These are phyloP conservation scores for Hesperophylax magnus DNA, from an alignment of 1,140 invertebrate genomes.

Conservation along the genomic window DNA sequence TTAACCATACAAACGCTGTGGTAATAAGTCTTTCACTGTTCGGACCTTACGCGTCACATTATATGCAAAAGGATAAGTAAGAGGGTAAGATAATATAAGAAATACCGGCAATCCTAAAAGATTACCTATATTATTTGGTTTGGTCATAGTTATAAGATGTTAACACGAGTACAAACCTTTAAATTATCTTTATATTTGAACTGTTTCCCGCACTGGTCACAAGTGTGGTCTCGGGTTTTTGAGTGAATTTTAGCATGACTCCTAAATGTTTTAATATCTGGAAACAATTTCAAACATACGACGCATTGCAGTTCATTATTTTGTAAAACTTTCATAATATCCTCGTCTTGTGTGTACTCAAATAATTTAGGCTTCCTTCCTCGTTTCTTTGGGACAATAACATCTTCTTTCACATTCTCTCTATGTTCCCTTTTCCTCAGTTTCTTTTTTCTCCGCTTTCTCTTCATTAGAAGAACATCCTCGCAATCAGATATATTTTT, in stretches of 20 bases:
- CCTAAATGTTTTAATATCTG: conserved; percentile 41
- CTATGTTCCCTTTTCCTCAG: conserved; percentile 2
- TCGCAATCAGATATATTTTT: conserved; percentile 35
- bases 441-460: conserved; percentile 36
- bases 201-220: conserved; percentile 53
- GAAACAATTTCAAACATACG: conserved; percentile 42
- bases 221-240: conserved; percentile 48
- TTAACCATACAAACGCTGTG: too few species aligned
- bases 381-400: conserved; percentile 30
- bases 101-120: too few species aligned
- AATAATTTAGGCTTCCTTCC: conserved; percentile 42
- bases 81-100: too few species aligned
- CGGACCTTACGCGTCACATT: too few species aligned
- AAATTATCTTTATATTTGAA: conserved; percentile 56
- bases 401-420: neutral
- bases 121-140: too few species aligned
- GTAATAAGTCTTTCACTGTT: too few species aligned
- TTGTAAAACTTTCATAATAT: conserved; percentile 32
- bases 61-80: too few species aligned
- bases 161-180: conserved; percentile 32
- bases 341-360: conserved; percentile 11
- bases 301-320: conserved; percentile 40
- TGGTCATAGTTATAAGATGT: too few species aligned
- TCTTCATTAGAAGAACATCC: conserved; percentile 31
- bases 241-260: conserved; percentile 48